phyloP scores from a whole-genome alignment of 2,888 invertebrate genomes.

The Parapristionchus giblindavisi region DNA sequence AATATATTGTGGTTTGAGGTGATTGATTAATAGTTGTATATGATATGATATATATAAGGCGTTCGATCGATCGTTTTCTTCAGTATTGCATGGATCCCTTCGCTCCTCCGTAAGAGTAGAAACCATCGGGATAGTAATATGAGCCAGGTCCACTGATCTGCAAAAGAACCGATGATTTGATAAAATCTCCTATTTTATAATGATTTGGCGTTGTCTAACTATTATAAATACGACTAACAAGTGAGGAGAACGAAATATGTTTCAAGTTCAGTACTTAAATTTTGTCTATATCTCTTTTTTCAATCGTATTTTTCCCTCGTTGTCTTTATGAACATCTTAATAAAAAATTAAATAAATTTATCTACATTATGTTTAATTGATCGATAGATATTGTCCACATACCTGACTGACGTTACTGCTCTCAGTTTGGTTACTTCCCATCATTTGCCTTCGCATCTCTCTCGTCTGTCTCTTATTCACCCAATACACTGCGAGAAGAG shows the following conservation, averaged over 20 bases:
- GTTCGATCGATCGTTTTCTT: too few species aligned
- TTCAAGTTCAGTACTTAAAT: too few species aligned
- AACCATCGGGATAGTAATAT: constrained; percentile 36
- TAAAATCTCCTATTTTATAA: not conserved
- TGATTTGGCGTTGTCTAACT: too few species aligned
- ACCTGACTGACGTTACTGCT: constrained; percentile 33
- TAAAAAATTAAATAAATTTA: not conserved
- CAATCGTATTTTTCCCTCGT: too few species aligned
- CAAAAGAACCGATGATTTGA: not conserved
- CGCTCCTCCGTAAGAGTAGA: constrained; percentile 1
- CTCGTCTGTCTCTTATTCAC: constrained; percentile 33
- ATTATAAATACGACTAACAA: too few species aligned
- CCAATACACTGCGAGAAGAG: constrained; percentile 34
- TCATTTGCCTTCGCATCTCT: constrained; percentile 32
- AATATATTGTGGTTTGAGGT: too few species aligned
- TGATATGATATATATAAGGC: too few species aligned
- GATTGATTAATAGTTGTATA: too few species aligned
- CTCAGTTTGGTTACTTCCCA: constrained; percentile 21
- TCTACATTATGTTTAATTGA: not conserved
- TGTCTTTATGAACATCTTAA: too few species aligned
- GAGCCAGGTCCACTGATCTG: constrained; percentile 38
- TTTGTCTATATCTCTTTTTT: too few species aligned
- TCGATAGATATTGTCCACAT: not conserved
- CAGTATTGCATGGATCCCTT: constrained; percentile 3
- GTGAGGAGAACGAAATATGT: too few species aligned